Evolutionary conservation across 2,113 vertebrate genomes (phyloP), one percentile per base, ranked within the genome.

Genomic region (Trochalopteron elliotii): DNA sequence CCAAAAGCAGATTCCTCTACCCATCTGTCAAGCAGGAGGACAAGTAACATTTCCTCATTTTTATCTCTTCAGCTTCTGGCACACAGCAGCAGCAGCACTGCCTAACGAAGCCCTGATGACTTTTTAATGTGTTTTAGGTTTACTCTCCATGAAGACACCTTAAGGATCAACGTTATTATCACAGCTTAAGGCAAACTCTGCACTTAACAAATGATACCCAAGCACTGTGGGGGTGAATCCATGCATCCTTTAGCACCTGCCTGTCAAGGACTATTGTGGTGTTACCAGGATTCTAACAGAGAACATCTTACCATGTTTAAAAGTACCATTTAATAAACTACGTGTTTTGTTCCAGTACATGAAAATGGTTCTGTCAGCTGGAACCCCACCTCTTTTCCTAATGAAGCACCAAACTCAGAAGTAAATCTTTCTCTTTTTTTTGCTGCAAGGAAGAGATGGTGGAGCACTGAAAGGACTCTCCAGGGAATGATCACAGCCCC

Each of bases 21-120:
- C 71, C 79, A 78, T 92, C 67, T 92, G 71, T 80, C 75, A 94
- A 93, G 49, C 0, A 42, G 19, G 45, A 94, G 75, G 75, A 93
- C 88, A 90, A 92, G 86, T 10, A 85, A 89, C 90, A 93, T 90
- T 82, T 82, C 90, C 95, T 94, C 95, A 94, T 89, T 95, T 93
- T 50, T 85, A 91, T 87, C 70, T 72, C 30, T 49, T 7, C 71
- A 83, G 87, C 87, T 90, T 39, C 92, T 93, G 89, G 93, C 87
- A 90, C 81, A 40, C 21, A 75, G 93, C 93, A 90, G 91, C 21
- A 45, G 44, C 44, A 84, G 77, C n/a, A 30, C 63, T 59, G 89
- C 70, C 78, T 94, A 94, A 94, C 8, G 1, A 95, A 85, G 70
- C 30, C 59, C 53, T 72, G 81, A 91, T 88, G 70, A 64, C 39